Conservation (phyloP, 2,113 vertebrate genomes). For the Rhinoderma darwinii region DNA sequence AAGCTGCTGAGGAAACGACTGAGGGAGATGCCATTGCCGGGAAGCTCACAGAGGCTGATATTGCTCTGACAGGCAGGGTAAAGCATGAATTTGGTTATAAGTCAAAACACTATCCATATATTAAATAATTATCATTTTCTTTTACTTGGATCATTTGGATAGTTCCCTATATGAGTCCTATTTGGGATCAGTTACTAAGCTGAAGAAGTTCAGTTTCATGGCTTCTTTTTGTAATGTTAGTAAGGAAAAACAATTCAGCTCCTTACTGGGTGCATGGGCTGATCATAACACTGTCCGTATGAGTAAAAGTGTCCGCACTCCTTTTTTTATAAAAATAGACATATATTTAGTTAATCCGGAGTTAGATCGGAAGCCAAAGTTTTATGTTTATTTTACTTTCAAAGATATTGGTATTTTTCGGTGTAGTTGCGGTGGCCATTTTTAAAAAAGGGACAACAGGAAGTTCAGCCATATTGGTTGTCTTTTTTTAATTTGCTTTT, state of each 20-base stretch:
- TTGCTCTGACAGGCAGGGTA: slow-evolving; percentile 79
- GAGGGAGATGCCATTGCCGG: slow-evolving; percentile 72
- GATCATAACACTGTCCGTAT: too few species aligned
- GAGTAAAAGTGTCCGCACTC: too few species aligned
- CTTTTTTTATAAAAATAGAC: too few species aligned
- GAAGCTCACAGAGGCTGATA: slow-evolving; percentile 77
- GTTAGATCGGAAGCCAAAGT: too few species aligned
- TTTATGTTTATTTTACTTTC: too few species aligned
- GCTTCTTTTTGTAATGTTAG: background rate
- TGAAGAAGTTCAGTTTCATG: background rate
- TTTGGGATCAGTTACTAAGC: background rate
- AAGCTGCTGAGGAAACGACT: background rate
- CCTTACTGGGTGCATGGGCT: too few species aligned
- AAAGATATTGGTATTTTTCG: too few species aligned
- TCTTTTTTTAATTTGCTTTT: background rate
- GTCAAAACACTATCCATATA: background rate
- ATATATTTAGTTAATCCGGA: too few species aligned
- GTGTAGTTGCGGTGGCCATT: too few species aligned
- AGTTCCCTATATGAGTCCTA: background rate
- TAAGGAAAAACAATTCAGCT: background rate
- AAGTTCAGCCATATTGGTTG: background rate
- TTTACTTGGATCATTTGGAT: background rate
- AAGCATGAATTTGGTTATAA: slow-evolving; percentile 14
- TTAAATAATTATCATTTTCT: background rate
- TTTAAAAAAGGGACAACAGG: too few species aligned